Percentiles rank a stretch among this genome's conserved stretches.
phyloP scores from a whole-genome alignment of 2,888 invertebrate genomes.

The Oxycera nigricornis region DNA sequence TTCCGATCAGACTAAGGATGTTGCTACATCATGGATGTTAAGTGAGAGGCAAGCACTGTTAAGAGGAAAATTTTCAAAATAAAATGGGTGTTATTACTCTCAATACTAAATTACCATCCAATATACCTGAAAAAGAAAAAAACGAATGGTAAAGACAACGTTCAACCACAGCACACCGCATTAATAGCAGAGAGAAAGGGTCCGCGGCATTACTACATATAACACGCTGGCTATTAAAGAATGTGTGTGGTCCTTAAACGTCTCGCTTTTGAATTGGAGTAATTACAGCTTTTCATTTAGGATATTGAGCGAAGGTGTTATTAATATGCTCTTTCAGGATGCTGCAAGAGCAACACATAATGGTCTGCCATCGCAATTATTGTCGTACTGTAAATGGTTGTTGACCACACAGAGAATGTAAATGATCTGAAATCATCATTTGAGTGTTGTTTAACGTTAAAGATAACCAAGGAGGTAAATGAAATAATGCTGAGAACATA shows the following conservation, averaged over 20 bases:
- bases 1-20: background rate
- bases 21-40: background rate
- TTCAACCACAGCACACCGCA: too few relatives aligned
- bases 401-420: too few relatives aligned
- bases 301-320: background rate
- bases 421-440: too few relatives aligned
- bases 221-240: background rate
- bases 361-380: too few relatives aligned
- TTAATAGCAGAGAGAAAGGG: too few relatives aligned
- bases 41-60: background rate
- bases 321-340: background rate
- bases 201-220: background rate
- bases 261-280: background rate
- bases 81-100: conserved; percentile 37
- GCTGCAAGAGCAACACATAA: too few relatives aligned
- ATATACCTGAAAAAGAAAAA: background rate
- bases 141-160: background rate
- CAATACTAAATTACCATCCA: conserved; percentile 8
- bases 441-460: too few relatives aligned
- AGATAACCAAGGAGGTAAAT: too few relatives aligned
- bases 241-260: conserved; percentile 2
- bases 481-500: too few relatives aligned
- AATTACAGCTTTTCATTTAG: background rate
- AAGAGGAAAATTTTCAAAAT: conserved; percentile 28
- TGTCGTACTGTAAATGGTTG: too few relatives aligned